Conservation (phyloP, 1,140 invertebrate species). For the Ruditapes philippinarum region DNA sequence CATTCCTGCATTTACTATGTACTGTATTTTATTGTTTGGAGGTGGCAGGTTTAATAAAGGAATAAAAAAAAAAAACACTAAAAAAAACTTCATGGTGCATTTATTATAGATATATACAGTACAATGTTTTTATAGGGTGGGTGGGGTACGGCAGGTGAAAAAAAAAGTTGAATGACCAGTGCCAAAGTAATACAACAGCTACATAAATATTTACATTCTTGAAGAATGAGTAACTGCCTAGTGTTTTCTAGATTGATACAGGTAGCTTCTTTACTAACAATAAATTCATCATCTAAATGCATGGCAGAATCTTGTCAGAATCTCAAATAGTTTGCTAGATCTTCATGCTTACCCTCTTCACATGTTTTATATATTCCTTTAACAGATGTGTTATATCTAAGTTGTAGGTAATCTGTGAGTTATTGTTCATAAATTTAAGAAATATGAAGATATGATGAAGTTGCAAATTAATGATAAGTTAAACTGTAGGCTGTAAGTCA, state of each 20-base stretch:
- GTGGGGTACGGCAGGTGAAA: no score
- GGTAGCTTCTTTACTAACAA: background rate
- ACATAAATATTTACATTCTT: conserved; percentile 33
- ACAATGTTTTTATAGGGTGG: no score
- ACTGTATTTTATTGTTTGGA: no score
- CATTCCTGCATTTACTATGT: no score
- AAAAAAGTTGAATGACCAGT: conserved; percentile 22
- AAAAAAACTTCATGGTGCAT: no score
- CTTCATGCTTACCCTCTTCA: background rate
- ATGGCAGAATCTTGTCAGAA: background rate
- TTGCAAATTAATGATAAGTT: background rate
- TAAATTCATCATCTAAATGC: conserved; percentile 25
- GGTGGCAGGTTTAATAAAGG: no score
- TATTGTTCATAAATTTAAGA: background rate
- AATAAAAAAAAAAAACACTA: no score
- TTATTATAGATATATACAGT: no score
- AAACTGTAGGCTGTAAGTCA: no score
- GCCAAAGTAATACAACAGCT: background rate
- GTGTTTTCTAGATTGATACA: background rate
- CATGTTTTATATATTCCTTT: background rate
- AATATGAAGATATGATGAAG: background rate
- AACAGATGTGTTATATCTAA: background rate
- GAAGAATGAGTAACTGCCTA: background rate
- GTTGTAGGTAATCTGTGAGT: background rate
- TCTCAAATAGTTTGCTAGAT: no score